A percentile compares a stretch with the other conserved stretches of the same genome.
phyloP scores from a whole-genome alignment of 2,113 vertebrate species.

The Monarcha castaneiventris region DNA sequence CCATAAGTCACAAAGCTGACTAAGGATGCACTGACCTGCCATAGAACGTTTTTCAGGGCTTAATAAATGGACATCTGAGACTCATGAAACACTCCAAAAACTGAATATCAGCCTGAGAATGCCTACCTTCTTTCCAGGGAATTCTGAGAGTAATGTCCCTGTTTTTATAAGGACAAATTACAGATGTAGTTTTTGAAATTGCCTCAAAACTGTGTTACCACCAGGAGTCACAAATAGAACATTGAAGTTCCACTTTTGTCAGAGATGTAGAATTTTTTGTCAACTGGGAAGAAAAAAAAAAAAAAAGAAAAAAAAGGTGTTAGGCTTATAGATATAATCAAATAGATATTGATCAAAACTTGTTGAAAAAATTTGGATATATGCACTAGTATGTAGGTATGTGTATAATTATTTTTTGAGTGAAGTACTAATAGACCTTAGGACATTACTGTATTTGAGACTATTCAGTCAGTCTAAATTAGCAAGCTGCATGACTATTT shows the following conservation, averaged over 20 bases:
- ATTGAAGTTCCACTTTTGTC: background rate
- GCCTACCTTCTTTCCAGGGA: background rate
- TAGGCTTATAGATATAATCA: background rate
- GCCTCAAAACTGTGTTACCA: background rate
- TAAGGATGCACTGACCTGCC: background rate
- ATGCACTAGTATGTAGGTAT: background rate
- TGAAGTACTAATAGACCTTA: background rate
- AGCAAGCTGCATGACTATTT: background rate
- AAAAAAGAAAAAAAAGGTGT: accelerated
- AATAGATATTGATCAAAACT: background rate
- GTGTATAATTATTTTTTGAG: background rate
- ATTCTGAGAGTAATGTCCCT: background rate
- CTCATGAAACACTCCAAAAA: background rate
- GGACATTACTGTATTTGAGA: background rate
- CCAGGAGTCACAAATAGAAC: background rate
- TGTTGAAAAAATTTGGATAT: background rate
- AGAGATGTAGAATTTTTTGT: background rate
- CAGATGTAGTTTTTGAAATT: background rate
- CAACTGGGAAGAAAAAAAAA: background rate
- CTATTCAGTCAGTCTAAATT: background rate
- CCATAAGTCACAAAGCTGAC: background rate
- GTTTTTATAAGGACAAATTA: background rate
- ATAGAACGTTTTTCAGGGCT: background rate
- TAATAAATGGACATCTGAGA: background rate
- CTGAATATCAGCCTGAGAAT: background rate